Percentiles rank a stretch among this genome's conserved stretches.
phyloP scores from a whole-genome alignment of 2,797 vertebrate species.

The Enteromius fasciolatus region DNA sequence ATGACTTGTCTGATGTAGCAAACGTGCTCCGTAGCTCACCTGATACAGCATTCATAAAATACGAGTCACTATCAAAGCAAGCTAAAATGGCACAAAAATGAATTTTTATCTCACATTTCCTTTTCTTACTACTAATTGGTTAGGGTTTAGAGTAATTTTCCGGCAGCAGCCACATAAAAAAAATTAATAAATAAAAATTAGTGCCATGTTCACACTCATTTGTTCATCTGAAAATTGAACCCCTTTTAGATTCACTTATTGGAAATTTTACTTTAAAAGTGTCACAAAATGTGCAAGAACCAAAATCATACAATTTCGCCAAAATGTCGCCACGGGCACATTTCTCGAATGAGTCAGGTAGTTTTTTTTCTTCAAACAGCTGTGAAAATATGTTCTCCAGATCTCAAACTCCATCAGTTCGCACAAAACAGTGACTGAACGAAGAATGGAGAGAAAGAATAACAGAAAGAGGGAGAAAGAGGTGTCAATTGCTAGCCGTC shows the following conservation, averaged over 20 bases:
- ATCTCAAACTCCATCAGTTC: slow-evolving; percentile 34
- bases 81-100: neutral
- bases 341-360: neutral
- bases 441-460: slow-evolving; percentile 34
- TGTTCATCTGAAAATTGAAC: neutral
- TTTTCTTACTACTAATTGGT: neutral
- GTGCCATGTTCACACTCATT: neutral
- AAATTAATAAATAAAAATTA: too few species aligned
- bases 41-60: neutral
- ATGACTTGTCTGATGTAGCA: neutral
- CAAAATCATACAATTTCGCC: neutral
- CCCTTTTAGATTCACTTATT: neutral
- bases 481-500: slow-evolving; percentile 68
- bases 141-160: neutral
- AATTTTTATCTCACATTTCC: neutral
- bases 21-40: neutral
- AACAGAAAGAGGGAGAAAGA: slow-evolving; percentile 62
- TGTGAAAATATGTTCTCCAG: slow-evolving; percentile 42
- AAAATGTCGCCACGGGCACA: neutral
- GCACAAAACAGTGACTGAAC: slow-evolving; percentile 37
- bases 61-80: neutral
- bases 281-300: neutral
- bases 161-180: neutral
- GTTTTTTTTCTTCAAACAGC: slow-evolving; percentile 50
- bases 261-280: neutral